phyloP scores from a whole-genome alignment of 2,113 vertebrate genomes.

The Cyanoliseus patagonus region DNA sequence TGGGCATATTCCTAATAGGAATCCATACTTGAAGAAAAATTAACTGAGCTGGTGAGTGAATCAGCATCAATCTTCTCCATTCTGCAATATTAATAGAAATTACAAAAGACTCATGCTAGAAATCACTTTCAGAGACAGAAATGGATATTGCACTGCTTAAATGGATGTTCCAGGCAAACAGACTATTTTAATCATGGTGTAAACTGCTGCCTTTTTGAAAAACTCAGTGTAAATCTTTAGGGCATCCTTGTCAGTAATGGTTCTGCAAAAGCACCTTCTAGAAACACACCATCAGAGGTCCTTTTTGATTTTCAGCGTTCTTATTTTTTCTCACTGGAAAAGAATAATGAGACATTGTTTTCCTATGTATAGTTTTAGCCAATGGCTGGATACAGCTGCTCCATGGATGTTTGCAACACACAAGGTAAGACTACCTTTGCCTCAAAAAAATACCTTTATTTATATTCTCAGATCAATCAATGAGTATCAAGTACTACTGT shows the following conservation, averaged over 20 bases:
- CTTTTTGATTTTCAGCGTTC: not conserved
- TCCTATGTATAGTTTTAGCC: not conserved
- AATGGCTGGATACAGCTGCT: not conserved
- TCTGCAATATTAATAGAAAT: conserved; percentile 71
- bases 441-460: not conserved
- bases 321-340: not conserved
- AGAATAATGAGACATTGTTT: not conserved
- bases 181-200: conserved; percentile 67
- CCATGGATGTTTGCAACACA: not conserved
- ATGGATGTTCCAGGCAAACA: conserved; percentile 68
- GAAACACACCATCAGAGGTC: not conserved
- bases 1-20: conserved; percentile 3
- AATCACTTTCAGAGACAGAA: conserved; percentile 67
- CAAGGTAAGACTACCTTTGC: not conserved
- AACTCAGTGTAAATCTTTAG: conserved; percentile 42
- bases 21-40: conserved; percentile 62
- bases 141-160: conserved; percentile 56
- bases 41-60: conserved; percentile 46
- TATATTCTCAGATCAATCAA: not conserved
- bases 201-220: conserved; percentile 41
- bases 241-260: conserved; percentile 59
- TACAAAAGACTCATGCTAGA: conserved; percentile 56
- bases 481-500: not conserved
- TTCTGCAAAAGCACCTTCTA: conserved; percentile 15
- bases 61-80: conserved; percentile 54